A percentile compares a stretch with the other conserved stretches of the same genome.
phyloP scores from a whole-genome alignment of 1,140 invertebrate species.

The Ceratitis capitata region DNA sequence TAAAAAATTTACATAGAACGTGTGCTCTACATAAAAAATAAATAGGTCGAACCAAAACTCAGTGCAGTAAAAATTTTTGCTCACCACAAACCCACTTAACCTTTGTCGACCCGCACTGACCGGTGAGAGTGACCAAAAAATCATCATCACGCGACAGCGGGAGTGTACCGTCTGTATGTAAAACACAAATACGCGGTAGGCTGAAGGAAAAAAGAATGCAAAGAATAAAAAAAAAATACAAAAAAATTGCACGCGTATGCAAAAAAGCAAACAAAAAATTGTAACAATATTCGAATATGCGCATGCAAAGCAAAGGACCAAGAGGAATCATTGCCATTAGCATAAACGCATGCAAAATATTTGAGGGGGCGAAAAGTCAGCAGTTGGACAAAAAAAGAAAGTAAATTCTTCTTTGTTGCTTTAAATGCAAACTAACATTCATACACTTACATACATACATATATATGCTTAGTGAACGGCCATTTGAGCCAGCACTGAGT shows the following conservation, averaged over 20 bases:
- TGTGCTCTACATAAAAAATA: constrained; percentile 27
- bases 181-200: too few species aligned
- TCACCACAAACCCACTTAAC: constrained; percentile 3
- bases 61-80: not conserved
- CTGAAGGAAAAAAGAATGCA: too few species aligned
- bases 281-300: not conserved
- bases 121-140: not conserved
- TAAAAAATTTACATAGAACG: not conserved
- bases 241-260: not conserved
- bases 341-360: not conserved
- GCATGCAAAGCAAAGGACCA: too few species aligned
- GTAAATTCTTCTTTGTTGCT: too few species aligned
- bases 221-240: not conserved
- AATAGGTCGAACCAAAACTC: not conserved
- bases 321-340: too few species aligned
- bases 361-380: not conserved
- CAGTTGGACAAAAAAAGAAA: not conserved
- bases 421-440: not conserved
- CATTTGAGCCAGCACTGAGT: not conserved
- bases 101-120: not conserved
- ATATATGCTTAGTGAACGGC: not conserved
- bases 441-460: not conserved
- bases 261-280: constrained; percentile 27
- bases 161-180: not conserved
- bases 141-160: not conserved